Evolutionary conservation across 2,113 vertebrate species (phyloP).

Genomic region (Chaenocephalus aceratus): DNA sequence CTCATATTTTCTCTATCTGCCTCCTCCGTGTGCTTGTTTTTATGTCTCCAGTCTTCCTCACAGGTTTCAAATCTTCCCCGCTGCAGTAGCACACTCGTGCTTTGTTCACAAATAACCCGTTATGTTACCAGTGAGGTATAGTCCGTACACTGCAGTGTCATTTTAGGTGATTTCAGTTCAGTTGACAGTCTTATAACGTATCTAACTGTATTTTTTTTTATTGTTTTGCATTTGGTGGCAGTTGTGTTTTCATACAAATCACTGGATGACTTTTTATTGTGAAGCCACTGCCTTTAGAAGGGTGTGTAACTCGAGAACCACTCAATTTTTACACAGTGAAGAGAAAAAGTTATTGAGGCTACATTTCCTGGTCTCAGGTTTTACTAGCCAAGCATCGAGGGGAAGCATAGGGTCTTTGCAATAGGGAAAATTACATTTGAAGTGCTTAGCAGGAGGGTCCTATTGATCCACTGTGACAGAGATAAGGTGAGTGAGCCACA

Average conservation of each 20-base stretch:
- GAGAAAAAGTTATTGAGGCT: neutral
- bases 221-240: conserved; percentile 1
- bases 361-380: conserved; percentile 7
- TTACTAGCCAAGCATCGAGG: conserved; percentile 4
- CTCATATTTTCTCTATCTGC: conserved; percentile 70
- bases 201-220: neutral
- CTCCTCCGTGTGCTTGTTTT: neutral
- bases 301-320: conserved; percentile 28
- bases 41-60: conserved; percentile 42
- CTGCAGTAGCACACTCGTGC: conserved; percentile 12
- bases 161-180: conserved; percentile 31
- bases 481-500: conserved; percentile 54
- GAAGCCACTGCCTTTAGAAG: neutral
- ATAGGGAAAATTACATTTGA: conserved; percentile 53
- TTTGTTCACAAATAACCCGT: conserved; percentile 37
- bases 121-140: conserved; percentile 11
- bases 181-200: neutral
- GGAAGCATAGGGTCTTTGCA: conserved; percentile 30
- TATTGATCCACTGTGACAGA: conserved; percentile 65
- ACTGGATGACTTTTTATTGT: neutral
- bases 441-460: conserved; percentile 53
- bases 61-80: conserved; percentile 7
- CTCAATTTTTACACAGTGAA: conserved; percentile 3
- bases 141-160: conserved; percentile 6
- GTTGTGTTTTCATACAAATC: conserved; percentile 1